A percentile compares a stretch with the other conserved stretches of the same genome.
These are phyloP conservation scores for Orchestes rusci DNA, from an alignment of 2,888 invertebrate species.

Conservation along the genomic window DNA sequence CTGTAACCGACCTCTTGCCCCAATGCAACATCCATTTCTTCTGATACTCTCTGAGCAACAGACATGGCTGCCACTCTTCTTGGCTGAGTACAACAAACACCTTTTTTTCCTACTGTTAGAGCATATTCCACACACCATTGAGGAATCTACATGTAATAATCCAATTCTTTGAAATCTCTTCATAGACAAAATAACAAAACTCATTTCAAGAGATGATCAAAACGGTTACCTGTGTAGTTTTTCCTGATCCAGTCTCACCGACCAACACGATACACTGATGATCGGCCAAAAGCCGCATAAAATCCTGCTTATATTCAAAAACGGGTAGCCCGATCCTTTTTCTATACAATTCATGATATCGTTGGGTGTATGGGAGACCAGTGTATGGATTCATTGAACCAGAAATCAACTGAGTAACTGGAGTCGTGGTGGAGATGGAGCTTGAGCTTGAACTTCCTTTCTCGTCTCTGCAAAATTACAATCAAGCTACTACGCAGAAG, in stretches of 20 bases:
- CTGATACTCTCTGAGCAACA: conserved; percentile 96
- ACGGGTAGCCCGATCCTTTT: conserved; percentile 91
- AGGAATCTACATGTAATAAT: too few species aligned
- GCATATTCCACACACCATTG: conserved; percentile 88
- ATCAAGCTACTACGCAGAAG: too few species aligned
- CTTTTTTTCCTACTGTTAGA: conserved; percentile 57
- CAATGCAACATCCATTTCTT: conserved; percentile 97
- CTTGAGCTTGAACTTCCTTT: conserved; percentile 17
- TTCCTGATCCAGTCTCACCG: conserved; percentile 98
- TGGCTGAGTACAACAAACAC: conserved; percentile 95
- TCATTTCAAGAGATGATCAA: too few species aligned
- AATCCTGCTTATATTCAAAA: conserved; percentile 95
- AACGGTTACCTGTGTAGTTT: conserved; percentile 99
- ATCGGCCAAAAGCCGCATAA: conserved; percentile 86
- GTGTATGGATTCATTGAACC: conserved; percentile 70
- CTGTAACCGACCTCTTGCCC: conserved; percentile 92
- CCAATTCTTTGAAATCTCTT: too few species aligned
- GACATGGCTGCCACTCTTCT: conserved; percentile 99
- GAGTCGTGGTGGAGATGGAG: not conserved
- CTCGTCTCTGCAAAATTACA: conserved; percentile 21
- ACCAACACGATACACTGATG: conserved; percentile 95
- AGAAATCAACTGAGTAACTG: conserved; percentile 38
- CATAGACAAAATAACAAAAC: too few species aligned
- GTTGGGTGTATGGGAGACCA: conserved; percentile 76
- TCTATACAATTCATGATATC: conserved; percentile 81